Evolutionary conservation across 1,140 invertebrate species (phyloP).

Genomic region (Chrysoperla carnea): DNA sequence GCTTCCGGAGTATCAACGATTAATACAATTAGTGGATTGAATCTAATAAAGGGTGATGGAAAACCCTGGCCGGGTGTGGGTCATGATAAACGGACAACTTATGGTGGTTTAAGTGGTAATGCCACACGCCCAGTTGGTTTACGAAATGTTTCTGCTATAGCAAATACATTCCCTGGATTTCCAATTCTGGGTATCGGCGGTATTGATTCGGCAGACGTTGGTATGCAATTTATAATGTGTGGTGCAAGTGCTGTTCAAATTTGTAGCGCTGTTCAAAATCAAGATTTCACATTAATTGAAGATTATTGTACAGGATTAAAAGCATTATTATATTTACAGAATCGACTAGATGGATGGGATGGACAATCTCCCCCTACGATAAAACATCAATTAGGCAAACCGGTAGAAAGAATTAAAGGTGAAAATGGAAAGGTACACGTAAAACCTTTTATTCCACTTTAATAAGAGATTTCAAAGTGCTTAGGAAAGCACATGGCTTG

Average conservation of each 20-base stretch:
- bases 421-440: slow-evolving; percentile 41
- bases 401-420: slow-evolving; percentile 43
- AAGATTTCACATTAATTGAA: slow-evolving; percentile 90
- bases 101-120: slow-evolving; percentile 93
- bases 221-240: slow-evolving; percentile 81
- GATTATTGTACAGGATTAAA: slow-evolving; percentile 87
- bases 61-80: slow-evolving; percentile 87
- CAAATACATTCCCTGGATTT: slow-evolving; percentile 65
- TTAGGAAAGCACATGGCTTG: slow-evolving; percentile 1
- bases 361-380: slow-evolving; percentile 83
- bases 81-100: slow-evolving; percentile 65
- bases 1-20: slow-evolving; percentile 93
- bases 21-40: slow-evolving; percentile 89
- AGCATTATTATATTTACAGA: slow-evolving; percentile 69
- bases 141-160: slow-evolving; percentile 74
- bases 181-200: slow-evolving; percentile 93
- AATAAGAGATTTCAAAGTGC: no score
- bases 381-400: slow-evolving; percentile 87
- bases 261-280: slow-evolving; percentile 94
- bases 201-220: slow-evolving; percentile 88
- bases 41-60: slow-evolving; percentile 65
- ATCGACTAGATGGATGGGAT: slow-evolving; percentile 55
- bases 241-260: slow-evolving; percentile 86
- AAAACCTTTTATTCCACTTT: no score
- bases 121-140: slow-evolving; percentile 87